These are phyloP conservation scores for Petrocephalus microphthalmus DNA, from an alignment of 2,113 vertebrate species.

Conservation along the genomic window DNA sequence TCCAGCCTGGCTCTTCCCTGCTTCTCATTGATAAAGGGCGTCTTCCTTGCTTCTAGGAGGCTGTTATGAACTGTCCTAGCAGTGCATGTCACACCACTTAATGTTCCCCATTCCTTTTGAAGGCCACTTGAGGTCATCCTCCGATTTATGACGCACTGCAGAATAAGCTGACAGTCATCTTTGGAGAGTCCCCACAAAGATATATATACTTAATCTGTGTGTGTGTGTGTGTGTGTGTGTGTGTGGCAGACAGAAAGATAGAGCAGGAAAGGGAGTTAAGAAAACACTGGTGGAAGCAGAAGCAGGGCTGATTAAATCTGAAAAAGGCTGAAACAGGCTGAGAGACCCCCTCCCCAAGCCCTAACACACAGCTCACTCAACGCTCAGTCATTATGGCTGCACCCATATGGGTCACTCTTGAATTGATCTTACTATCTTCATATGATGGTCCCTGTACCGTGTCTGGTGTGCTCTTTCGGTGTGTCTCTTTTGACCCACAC, in stretches of 20 bases:
- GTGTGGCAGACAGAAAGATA: neutral
- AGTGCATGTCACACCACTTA: too few species aligned
- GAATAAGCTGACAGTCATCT: too few species aligned
- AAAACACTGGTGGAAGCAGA: neutral
- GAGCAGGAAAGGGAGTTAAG: neutral
- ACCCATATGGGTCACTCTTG: neutral
- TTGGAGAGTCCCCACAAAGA: neutral
- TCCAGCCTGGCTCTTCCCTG: too few species aligned
- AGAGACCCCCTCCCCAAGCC: neutral
- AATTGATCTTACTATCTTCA: neutral
- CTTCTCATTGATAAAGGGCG: too few species aligned
- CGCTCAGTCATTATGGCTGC: neutral
- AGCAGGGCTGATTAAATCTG: neutral
- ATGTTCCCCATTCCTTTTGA: too few species aligned
- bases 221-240: conserved; percentile 9
- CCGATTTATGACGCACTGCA: too few species aligned
- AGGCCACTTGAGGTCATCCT: too few species aligned
- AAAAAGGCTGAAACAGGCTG: neutral
- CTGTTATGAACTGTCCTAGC: too few species aligned
- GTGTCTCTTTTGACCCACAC: neutral
- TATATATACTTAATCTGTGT: neutral
- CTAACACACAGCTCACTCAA: neutral
- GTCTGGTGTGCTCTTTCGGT: neutral
- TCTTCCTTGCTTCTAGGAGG: too few species aligned
- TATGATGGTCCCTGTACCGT: neutral